Evolutionary conservation across 2,113 vertebrate genomes (phyloP), one percentile per base, ranked within the genome.

Genomic region (Microtus ochrogaster): DNA sequence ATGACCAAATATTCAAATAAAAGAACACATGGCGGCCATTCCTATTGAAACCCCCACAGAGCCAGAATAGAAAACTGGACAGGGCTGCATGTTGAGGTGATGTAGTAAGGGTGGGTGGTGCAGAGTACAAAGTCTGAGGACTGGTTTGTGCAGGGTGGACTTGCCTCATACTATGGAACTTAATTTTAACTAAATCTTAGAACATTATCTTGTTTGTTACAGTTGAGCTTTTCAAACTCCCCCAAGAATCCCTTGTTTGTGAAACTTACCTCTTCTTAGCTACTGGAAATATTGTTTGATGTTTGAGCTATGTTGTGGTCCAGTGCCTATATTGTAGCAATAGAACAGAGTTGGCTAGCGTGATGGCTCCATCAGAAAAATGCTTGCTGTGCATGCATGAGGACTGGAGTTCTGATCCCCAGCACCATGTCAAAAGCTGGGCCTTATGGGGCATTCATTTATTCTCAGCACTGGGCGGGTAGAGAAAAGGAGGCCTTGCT

Each of bases 201-300:
- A 63, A 41, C 41, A 61, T 24, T 36, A n/a, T 72, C 10, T 17
- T 74, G 8, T 89, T 44, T 66, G 12, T 70, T 90, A 41, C 68
- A 55, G n/a, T 21, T 83, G 17, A 24, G n/a, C 55, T 73, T 68
- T 76, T 26, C 22, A 86, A 95, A 92, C 24, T 88, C 24, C 1
- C n/a, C 3, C 14, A 84, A 47, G 28, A 55, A 19, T 30, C 16
- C 24, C 13, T 63, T 79, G 24, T 72, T 94, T 87, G 21, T 52
- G 41, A 39, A 89, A 17, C 11, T 74, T 30, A 89, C 95, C 76
- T 95, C 61, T 91, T 86, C 17, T 81, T 14, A 73, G 66, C 8
- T 89, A 74, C 77, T 95, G 86, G 94, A 92, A 77, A 30, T 81
- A 84, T 63, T 26, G 55, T 44, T 93, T 92, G 52, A 3, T 21